Evolutionary conservation across 2,113 vertebrate genomes (phyloP).

Genomic region (Rana temporaria): DNA sequence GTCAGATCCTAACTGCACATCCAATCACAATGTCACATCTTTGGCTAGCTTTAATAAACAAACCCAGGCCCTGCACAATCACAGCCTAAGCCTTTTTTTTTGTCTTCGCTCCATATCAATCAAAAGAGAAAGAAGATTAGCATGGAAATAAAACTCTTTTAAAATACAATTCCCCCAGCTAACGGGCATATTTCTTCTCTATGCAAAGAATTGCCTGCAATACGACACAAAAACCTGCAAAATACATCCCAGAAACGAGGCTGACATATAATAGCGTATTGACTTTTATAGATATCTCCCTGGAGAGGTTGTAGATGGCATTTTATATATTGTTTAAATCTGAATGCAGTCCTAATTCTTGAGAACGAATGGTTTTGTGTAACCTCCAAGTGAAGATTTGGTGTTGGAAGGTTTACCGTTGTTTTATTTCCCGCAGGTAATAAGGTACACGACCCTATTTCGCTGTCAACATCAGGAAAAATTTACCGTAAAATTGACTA

Average conservation of each 20-base stretch:
- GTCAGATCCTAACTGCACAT: no score
- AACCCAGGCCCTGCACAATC: no score
- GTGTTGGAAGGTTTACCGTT: constrained; percentile 19
- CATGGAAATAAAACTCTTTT: constrained; percentile 29
- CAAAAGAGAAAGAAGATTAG: constrained; percentile 16
- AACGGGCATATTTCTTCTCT: neutral
- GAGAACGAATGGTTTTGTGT: constrained; percentile 37
- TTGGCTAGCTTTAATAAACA: no score
- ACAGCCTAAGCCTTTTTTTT: neutral
- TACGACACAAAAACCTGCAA: neutral
- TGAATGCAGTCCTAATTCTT: constrained; percentile 41
- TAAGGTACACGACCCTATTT: constrained; percentile 56
- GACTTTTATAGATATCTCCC: constrained; percentile 48
- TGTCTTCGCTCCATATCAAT: neutral
- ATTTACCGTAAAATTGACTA: constrained; percentile 56
- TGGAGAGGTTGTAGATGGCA: constrained; percentile 34
- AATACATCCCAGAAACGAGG: constrained; percentile 28
- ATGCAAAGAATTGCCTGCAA: neutral
- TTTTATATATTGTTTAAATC: constrained; percentile 42
- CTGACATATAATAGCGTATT: constrained; percentile 50
- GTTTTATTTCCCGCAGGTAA: constrained; percentile 50
- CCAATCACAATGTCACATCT: no score
- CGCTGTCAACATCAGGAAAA: constrained; percentile 40
- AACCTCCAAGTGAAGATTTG: constrained; percentile 18
- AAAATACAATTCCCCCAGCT: constrained; percentile 18